These are phyloP conservation scores for Drosophila falleni DNA, from an alignment of 2,888 invertebrate species.

Conservation along the genomic window DNA sequence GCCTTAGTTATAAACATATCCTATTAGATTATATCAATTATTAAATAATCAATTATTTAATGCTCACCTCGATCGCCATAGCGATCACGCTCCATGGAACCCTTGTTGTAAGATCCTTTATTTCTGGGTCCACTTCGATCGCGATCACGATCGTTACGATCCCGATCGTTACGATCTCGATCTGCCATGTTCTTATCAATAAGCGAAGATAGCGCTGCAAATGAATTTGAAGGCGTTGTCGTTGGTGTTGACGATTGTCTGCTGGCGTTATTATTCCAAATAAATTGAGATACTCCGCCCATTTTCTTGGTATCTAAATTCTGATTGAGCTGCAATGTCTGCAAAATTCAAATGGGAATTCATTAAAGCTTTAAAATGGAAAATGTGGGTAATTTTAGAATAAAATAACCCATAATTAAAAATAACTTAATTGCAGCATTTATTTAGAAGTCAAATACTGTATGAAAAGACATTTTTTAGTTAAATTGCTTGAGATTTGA, in stretches of 20 bases:
- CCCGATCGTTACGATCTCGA: constrained; percentile 70
- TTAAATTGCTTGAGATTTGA: too few relatives aligned
- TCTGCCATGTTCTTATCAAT: constrained; percentile 74
- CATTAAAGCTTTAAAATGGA: not conserved
- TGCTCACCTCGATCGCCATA: constrained; percentile 75
- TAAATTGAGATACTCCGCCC: constrained; percentile 81
- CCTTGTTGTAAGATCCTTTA: constrained; percentile 83
- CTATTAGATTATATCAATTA: not conserved
- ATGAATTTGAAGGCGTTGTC: constrained; percentile 82
- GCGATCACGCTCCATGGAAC: constrained; percentile 84
- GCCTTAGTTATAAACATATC: constrained; percentile 49
- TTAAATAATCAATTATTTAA: not conserved
- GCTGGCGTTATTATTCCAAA: constrained; percentile 70
- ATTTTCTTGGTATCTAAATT: constrained; percentile 83
- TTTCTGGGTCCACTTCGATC: constrained; percentile 82
- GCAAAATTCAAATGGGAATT: not conserved
- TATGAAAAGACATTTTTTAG: too few relatives aligned
- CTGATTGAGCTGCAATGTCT: constrained; percentile 67
- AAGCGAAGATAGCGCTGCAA: constrained; percentile 81
- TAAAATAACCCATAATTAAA: too few relatives aligned
- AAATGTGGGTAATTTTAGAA: not conserved
- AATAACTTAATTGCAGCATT: too few relatives aligned
- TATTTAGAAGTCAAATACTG: too few relatives aligned
- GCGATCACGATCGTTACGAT: constrained; percentile 77
- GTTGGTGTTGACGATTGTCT: constrained; percentile 69